Evolutionary conservation across 2,113 vertebrate species (phyloP), one percentile per base, ranked within the genome.

Genomic region (Mesembrinibis cayennensis): DNA sequence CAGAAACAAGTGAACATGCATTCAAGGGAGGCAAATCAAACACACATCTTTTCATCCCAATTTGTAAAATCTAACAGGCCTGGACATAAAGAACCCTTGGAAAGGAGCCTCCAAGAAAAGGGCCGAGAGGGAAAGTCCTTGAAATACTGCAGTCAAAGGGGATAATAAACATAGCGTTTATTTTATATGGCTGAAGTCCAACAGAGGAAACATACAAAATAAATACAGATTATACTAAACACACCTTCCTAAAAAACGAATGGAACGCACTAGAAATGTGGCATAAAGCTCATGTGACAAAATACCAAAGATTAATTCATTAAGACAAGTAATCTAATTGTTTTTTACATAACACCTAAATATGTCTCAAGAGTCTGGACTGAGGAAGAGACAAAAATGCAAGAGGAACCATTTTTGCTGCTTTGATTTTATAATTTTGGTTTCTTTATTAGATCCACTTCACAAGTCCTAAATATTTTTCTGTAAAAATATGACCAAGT

Each of bases 151-250:
- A 96, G 95, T 96, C 61, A 87, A 90, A 80, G 26, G 85, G 72
- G 53, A 93, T 94, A 96, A 97, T 94, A 96, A 97, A 93, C 58
- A 95, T 2, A 91, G 30, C 65, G 86, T 94, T 96, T 96, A 95
- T 97, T 97, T 97, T 76, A 86, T 42, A 69, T 95, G 97, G 96
- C 94, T 78, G 34, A 80, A 82, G n/a, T 89, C 93, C 94, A 96
- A 65, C 52, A 87, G 74, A 95, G 42, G 82, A 96, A 96, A 93
- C 50, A 77, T 65, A 66, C 87, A 93, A 95, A 97, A 97, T 93
- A 96, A 97, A 96, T 82, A 96, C 30, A 90, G 49, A 91, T 95
- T 94, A 82, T 72, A 82, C 69, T 79, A 88, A 91, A 90, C 79
- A 90, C 87, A 59, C 89, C 94, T 97, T 93, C 45, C 52, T 77